These are phyloP conservation scores for Sialia sialis DNA, from an alignment of 2,113 vertebrate species.

Conservation along the genomic window DNA sequence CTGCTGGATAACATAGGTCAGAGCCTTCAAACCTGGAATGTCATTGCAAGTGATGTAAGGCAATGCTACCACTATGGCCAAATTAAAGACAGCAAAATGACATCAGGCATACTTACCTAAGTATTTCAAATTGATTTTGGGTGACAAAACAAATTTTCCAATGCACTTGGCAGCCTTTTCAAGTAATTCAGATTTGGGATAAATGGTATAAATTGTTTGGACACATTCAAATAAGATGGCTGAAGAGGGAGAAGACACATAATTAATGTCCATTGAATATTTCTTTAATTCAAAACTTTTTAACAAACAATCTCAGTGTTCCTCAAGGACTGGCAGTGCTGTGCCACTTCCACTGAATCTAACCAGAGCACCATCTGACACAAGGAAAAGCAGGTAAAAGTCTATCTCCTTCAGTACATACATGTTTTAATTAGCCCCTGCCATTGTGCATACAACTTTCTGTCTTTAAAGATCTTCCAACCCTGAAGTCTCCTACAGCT, in stretches of 20 bases:
- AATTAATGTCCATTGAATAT: neutral
- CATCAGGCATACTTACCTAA: slow-evolving; percentile 80
- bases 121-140: slow-evolving; percentile 97
- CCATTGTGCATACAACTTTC: neutral
- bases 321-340: neutral
- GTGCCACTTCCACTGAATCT: neutral
- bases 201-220: slow-evolving; percentile 91
- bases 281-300: neutral
- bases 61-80: neutral
- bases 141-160: slow-evolving; percentile 94
- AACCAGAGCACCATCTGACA: neutral
- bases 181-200: slow-evolving; percentile 89
- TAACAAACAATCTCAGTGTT: neutral
- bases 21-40: slow-evolving; percentile 88
- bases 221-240: slow-evolving; percentile 97
- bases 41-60: neutral
- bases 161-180: slow-evolving; percentile 96
- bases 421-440: neutral
- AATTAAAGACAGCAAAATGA: neutral
- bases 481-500: neutral
- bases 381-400: neutral
- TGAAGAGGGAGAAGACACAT: slow-evolving; percentile 42
- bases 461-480: neutral
- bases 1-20: slow-evolving; percentile 93
- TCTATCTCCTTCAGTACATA: neutral